A percentile compares a stretch with the other conserved stretches of the same genome.
Conservation (phyloP, 2,113 vertebrate species). For the Protobothrops flavoviridis region DNA sequence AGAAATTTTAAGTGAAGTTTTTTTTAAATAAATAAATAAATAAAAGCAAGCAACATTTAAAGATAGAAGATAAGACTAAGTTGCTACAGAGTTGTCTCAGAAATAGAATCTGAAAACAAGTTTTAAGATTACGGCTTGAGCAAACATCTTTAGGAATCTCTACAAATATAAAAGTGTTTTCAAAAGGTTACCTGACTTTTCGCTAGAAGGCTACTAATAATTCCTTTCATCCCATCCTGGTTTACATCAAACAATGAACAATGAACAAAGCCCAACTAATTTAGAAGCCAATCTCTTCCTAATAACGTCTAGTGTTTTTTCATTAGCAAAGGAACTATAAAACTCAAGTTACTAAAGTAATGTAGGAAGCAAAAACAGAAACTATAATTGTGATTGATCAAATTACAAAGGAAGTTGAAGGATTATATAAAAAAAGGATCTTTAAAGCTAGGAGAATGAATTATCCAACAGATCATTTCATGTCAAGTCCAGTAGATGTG, state of each 20-base stretch:
- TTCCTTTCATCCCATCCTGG: background rate
- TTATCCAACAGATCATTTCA: slow-evolving; percentile 57
- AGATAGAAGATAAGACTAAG: background rate
- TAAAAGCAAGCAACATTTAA: background rate
- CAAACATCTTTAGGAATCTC: background rate
- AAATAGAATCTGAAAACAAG: background rate
- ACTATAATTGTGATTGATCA: slow-evolving; percentile 49
- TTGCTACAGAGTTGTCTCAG: background rate
- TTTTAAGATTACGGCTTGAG: background rate
- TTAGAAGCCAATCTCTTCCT: background rate
- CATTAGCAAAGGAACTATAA: slow-evolving; percentile 20
- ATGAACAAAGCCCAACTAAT: background rate
- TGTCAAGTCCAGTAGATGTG: slow-evolving; percentile 57
- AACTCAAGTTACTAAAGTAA: background rate
- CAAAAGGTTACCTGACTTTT: background rate
- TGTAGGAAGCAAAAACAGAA: slow-evolving; percentile 30
- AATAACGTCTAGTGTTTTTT: background rate
- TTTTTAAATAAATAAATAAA: background rate
- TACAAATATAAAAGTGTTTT: background rate
- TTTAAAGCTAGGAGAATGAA: slow-evolving; percentile 65
- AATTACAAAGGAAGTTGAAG: slow-evolving; percentile 56
- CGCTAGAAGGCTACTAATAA: too few relatives aligned
- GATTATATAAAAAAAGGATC: slow-evolving; percentile 58
- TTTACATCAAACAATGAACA: background rate
- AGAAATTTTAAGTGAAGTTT: background rate